Conservation (phyloP, 2,113 vertebrate species). For the Heptranchias perlo region DNA sequence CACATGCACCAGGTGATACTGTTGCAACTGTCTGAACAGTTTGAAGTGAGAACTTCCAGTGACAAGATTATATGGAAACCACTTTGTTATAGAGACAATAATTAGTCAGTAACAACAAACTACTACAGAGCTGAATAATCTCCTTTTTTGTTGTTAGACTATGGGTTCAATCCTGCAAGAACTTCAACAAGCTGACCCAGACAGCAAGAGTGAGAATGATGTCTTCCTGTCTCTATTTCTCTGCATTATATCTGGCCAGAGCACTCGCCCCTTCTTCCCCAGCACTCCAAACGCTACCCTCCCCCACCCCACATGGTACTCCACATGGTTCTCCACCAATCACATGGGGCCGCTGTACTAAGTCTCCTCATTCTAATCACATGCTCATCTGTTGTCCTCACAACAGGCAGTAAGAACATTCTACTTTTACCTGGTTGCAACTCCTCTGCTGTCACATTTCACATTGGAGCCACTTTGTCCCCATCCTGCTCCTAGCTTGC, state of each 20-base stretch:
- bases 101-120: not conserved
- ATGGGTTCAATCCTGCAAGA: not conserved
- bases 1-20: not conserved
- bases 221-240: no score
- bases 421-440: no score
- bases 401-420: no score
- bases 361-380: no score
- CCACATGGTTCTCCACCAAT: no score
- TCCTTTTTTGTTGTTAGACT: not conserved
- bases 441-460: no score
- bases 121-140: not conserved
- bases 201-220: not conserved
- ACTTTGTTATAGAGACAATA: not conserved
- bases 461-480: no score
- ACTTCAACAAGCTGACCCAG: not conserved
- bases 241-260: not conserved
- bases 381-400: no score
- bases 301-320: no score
- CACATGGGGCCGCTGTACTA: no score
- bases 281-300: no score
- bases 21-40: not conserved
- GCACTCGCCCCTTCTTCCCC: not conserved
- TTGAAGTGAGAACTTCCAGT: not conserved
- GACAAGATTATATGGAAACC: not conserved
- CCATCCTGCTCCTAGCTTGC: no score